Evolutionary conservation across 2,113 vertebrate species (phyloP).

Genomic region (Amphiprion percula): DNA sequence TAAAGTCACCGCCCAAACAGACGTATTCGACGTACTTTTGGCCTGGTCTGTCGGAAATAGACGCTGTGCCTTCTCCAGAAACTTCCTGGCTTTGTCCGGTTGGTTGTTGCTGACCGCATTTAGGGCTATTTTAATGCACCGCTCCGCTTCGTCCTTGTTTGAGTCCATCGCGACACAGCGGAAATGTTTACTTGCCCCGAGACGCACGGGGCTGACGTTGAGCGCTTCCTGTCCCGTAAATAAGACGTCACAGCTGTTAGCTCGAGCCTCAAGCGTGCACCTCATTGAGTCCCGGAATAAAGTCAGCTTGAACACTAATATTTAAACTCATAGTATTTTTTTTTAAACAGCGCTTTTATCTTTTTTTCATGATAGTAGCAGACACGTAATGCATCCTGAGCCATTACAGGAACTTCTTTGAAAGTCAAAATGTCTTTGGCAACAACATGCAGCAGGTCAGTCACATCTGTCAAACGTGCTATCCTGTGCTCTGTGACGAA

Average conservation of each 20-base stretch:
- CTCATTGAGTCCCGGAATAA: not conserved
- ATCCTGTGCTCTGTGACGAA: not conserved
- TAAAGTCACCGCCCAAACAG: constrained; percentile 5
- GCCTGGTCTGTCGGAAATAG: constrained; percentile 91
- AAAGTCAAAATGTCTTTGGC: constrained; percentile 40
- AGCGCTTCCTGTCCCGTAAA: not conserved
- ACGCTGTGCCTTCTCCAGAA: constrained; percentile 94
- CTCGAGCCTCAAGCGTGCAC: not conserved
- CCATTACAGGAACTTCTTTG: not conserved
- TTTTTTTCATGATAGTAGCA: not conserved
- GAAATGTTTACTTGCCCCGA: constrained; percentile 79
- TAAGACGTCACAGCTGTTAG: constrained; percentile 33
- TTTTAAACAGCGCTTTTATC: too few species aligned
- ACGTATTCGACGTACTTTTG: constrained; percentile 84
- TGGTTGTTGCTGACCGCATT: constrained; percentile 87
- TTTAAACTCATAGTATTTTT: too few species aligned
- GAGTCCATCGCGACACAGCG: constrained; percentile 92
- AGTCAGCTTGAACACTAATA: too few species aligned
- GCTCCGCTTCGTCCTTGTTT: constrained; percentile 98
- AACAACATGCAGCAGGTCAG: constrained; percentile 25
- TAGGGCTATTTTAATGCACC: constrained; percentile 92
- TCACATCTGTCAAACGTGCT: constrained; percentile 8
- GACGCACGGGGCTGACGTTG: constrained; percentile 72
- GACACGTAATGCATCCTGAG: not conserved
- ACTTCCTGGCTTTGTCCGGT: constrained; percentile 89